A percentile compares a stretch with the other conserved stretches of the same genome.
phyloP scores from a whole-genome alignment of 1,140 invertebrate species.

The Galendromus occidentalis region DNA sequence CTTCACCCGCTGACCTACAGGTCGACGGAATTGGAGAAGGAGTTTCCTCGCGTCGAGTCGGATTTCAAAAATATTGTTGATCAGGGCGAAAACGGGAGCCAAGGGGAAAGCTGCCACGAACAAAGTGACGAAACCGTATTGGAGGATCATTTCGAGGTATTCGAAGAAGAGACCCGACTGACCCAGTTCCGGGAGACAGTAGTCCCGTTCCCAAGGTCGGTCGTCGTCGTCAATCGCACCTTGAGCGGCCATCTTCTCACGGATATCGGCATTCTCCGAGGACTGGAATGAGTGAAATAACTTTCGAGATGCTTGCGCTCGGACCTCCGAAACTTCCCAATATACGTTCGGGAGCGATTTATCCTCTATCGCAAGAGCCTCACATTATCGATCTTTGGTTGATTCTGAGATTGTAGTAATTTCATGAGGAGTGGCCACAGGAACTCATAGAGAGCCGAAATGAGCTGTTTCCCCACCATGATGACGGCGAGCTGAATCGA shows the following conservation, averaged over 20 bases:
- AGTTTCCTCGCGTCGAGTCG: constrained; percentile 67
- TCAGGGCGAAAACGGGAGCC: constrained; percentile 58
- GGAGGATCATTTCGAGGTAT: constrained; percentile 90
- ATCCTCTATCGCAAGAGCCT: too few species aligned
- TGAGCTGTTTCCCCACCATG: constrained; percentile 47
- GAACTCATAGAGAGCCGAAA: constrained; percentile 31
- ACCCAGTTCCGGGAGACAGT: constrained; percentile 66
- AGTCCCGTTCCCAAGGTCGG: constrained; percentile 73
- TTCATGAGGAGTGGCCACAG: neutral
- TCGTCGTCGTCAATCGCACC: constrained; percentile 10
- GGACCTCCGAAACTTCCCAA: too few species aligned
- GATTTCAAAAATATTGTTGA: constrained; percentile 77
- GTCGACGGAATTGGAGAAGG: constrained; percentile 56
- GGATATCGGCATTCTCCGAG: too few species aligned
- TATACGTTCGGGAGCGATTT: too few species aligned
- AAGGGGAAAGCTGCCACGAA: constrained; percentile 75
- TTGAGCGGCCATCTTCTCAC: constrained; percentile 8
- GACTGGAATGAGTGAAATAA: constrained; percentile 10
- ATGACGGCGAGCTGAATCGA: constrained; percentile 45
- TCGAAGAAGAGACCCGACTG: constrained; percentile 80
- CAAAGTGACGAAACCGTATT: constrained; percentile 74
- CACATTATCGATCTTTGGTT: constrained; percentile 21
- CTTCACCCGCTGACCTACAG: constrained; percentile 56
- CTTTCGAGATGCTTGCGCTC: neutral
- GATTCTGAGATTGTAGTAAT: neutral